Evolutionary conservation across 2,888 invertebrate genomes (phyloP), one percentile per base, ranked within the genome.

Genomic region (Drosophila recens): DNA sequence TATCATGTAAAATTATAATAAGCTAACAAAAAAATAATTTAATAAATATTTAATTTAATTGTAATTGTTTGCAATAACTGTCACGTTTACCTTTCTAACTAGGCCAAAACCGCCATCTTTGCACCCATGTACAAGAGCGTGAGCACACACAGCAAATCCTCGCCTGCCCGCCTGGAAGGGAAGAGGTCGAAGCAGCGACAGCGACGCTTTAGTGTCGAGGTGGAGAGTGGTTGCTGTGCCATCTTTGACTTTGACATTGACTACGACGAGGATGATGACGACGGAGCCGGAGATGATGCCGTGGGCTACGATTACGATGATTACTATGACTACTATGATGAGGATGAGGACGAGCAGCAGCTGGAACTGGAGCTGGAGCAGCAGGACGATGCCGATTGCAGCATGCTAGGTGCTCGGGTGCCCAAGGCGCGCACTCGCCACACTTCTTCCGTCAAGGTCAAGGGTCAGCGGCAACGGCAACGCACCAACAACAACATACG

Each of bases 401-500:
- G 88, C 17, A 91, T 91, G 81, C 64, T 91, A 66, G 91, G 92
- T 15, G 73, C 72, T 4, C 15, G 57, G 3, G 33, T 33, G 23
- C 20, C 62, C 5, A 79, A 57, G 58, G 42, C 72, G 5, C 67
- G 76, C 20, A 49, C 72, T 0, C 71, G 78, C 13, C 42, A 66
- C 3, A 61, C 69, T 0, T 38, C 67, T 2, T 8, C 30, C 3
- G 52, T 57, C 11, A 73, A 63, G 34, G 64, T 71, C 20, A 82
- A 75, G 65, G 79, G 84, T 27, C 85, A 85, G 45, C 72, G 63
- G 13, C 58, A 82, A 4, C 74, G 84, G 0, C 86, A 84, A 27
- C 74, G 83, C 36, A 86, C 78, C 45, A 91, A 91, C 71, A 91
- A 91, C 72, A 91, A 92, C 46, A 90, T 91, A 59, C 90, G 91